Conservation (phyloP, 2,888 invertebrate species). For the Drosophila parthenogenetica region DNA sequence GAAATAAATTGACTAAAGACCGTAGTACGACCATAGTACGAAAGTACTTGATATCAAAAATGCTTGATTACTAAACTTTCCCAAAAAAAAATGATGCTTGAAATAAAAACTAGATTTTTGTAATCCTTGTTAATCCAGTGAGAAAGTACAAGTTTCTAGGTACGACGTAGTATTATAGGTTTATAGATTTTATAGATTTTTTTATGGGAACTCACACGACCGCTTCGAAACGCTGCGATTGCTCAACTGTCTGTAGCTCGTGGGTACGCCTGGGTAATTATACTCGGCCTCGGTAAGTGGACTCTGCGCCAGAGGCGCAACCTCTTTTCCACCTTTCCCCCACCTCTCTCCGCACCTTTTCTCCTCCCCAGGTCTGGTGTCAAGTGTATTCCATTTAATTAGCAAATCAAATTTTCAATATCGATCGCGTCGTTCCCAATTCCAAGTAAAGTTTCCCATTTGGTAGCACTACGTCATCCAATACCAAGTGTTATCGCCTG, state of each 20-base stretch:
- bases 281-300: conserved; percentile 41
- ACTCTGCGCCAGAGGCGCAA: conserved; percentile 32
- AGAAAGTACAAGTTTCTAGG: not conserved
- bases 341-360: too few species aligned
- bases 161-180: not conserved
- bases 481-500: not conserved
- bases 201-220: conserved; percentile 15
- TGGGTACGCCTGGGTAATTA: conserved; percentile 36
- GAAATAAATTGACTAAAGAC: too few species aligned
- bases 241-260: conserved; percentile 52
- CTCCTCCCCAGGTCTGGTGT: conserved; percentile 22
- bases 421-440: not conserved
- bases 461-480: not conserved
- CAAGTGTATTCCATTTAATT: conserved; percentile 64
- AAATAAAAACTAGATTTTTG: too few species aligned
- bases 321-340: too few species aligned
- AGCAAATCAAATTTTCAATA: conserved; percentile 47
- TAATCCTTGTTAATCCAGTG: not conserved
- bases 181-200: not conserved
- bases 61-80: too few species aligned
- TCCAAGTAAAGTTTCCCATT: not conserved
- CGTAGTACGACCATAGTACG: too few species aligned
- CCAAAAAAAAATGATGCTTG: too few species aligned
- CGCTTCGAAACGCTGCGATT: conserved; percentile 29
- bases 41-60: too few species aligned